Base-by-base conservation (phyloP, 2,113 vertebrate genomes). In the Ictalurus furcatus region DNA sequence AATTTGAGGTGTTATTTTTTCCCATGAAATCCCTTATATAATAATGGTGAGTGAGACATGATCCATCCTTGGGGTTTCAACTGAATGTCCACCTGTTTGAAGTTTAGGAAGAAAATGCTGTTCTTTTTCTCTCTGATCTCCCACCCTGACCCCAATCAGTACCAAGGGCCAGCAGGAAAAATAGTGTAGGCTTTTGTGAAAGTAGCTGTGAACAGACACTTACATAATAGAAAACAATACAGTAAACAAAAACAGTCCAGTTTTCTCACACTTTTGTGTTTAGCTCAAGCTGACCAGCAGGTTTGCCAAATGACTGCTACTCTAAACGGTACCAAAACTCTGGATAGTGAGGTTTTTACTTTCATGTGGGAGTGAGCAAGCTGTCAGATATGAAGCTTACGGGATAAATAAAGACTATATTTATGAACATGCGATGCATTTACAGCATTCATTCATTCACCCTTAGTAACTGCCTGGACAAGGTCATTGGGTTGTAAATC, bases 1-100 rank as follows among this genome's bases (percentile, higher is more conserved):
- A 88, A 88, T 92, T 90, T 88, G 88, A 85, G 85, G 76, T 89
- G 88, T 89, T 89, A 89, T 89, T 90, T 91, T 90, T 86, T 88
- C 63, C 84, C 30, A 73, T 73, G 79, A 89, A 91, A 71, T 88
- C 88, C 44, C 74, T 81, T 88, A 89, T 69, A 91, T 89, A 90
- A 88, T 85, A 89, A 89, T 80, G 44, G 73, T 67, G 84, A 69
- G 44, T 69, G 58, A 40, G 58, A 83, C 56, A 61, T 37, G 56
- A 34, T 88, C 85, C 89, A 83, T 90, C 65, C 89, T 74, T 59
- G 19, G 81, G 61, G 90, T 91, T 91, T 91, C 89, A 92, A 88
- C 81, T 91, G 87, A 86, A 69, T 69, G 21, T 63, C 52, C 48
- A 28, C 71, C 87, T 91, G 87, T 92, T 90, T 91, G 92, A 91